Percentiles rank a stretch among this genome's conserved stretches.
Evolutionary conservation across 2,113 vertebrate genomes (phyloP).

Genomic region (Echinops telfairi): DNA sequence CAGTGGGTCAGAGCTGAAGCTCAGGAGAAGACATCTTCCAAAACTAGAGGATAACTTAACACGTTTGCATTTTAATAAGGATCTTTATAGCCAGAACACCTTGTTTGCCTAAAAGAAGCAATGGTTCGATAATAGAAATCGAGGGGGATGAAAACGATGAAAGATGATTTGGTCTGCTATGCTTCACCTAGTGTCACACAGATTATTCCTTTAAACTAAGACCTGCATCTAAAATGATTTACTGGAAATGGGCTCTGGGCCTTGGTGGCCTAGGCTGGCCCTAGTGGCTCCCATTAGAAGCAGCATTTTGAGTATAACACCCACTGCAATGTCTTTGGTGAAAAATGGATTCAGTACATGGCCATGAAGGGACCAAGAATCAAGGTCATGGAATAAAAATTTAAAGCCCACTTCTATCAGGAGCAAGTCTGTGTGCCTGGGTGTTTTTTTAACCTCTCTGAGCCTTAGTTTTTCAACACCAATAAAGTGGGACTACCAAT

Average conservation of each 20-base stretch:
- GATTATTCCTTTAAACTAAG: neutral
- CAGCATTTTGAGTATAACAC: neutral
- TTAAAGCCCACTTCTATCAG: neutral
- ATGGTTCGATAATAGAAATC: neutral
- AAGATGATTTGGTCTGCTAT: neutral
- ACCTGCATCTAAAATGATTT: conserved; percentile 1
- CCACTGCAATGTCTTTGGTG: neutral
- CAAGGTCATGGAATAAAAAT: neutral
- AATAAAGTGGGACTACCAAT: conserved; percentile 23
- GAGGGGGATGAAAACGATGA: neutral
- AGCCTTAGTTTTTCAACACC: neutral
- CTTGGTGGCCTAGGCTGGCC: neutral
- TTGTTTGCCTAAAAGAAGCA: neutral
- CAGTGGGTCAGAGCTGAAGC: conserved; percentile 44
- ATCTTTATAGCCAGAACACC: neutral
- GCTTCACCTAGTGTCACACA: neutral
- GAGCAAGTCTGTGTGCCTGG: conserved; percentile 8
- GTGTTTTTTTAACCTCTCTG: neutral
- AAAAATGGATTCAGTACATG: neutral
- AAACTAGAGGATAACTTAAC: conserved; percentile 66
- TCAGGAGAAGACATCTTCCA: conserved; percentile 71
- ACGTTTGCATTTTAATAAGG: neutral
- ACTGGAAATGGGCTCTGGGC: neutral
- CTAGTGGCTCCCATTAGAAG: neutral
- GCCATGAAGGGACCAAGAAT: neutral